Base-by-base conservation (phyloP, 2,113 vertebrate genomes). In the Microcebus ravelobensis region DNA sequence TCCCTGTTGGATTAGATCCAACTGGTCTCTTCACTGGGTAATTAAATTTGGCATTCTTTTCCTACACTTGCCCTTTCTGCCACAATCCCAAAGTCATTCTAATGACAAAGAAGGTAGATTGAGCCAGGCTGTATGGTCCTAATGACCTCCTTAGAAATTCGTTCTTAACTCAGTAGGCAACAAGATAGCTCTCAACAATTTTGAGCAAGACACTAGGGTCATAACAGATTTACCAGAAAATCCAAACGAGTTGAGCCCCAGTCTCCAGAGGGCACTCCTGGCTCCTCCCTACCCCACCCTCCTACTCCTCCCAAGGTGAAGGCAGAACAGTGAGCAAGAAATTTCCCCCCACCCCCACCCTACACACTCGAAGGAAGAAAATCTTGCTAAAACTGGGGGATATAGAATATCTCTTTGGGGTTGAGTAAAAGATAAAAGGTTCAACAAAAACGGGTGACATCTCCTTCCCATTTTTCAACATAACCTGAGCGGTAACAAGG, bases 311-410 rank as follows among this genome's bases (percentile, higher is more conserved):
- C 11, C 39, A 48, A 67, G 6, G 12, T 68, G 48, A 25, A 55
- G 14, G 61, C 52, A 45, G 27, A 52, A 36, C 18, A 77, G 31
- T 61, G 31, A 93, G 29, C 34, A 61, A 80, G 29, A 86, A 86
- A 67, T 76, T 65, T 87, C 29, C 65, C 27, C 39, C n/a, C 3
- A 15, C 34, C 11, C 21, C 55, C 57, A 3, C 68, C 17, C 31
- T 3, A 55, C 25, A n/a, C 11, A 34, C 39, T 15, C 11, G 61
- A 74, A 86, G 34, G n/a, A 85, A 97, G 45, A 86, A 86, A 63
- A 50, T 39, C 25, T 73, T 90, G 14, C 31, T 91, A n/a, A 95
- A 88, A 87, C 34, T 94, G 34, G 52, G 80, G 73, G 76, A 88
- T 71, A 45, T 34, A 18, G 55, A 88, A 20, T 85, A 73, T 63